Base-by-base conservation (phyloP, 2,113 vertebrate species). In the Paedocypris sp. region DNA sequence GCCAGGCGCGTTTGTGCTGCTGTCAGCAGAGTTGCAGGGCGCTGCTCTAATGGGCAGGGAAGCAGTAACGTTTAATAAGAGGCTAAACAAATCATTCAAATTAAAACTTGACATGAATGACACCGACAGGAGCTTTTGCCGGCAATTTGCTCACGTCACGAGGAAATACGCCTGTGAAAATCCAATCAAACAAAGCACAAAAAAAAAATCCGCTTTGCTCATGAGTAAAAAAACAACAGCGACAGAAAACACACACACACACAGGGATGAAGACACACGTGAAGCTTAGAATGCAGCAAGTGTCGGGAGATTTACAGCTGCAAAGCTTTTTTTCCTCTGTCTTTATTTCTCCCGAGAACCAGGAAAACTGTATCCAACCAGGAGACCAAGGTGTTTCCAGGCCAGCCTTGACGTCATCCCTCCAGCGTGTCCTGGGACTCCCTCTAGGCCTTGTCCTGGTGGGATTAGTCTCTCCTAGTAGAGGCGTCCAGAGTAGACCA, bases 11-110 rank as follows among this genome's bases (percentile, higher is more conserved):
- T 66, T 58, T 45, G 3, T 54, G 33, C 56, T 43, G 43, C 63
- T 62, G 42, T 67, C 62, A 67, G 61, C 71, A 69, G 68, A 72
- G 49, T 60, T 52, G 75, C 48, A 59, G 67, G 67, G 64, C 51
- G 51, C 62, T 53, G 53, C 47, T 48, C 58, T 66, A 66, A 72
- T 67, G 62, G 63, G 60, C 59, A 67, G 54, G 65, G 68, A 73
- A 61, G 67, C 58, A 65, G 62, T 72, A 67, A 74, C 39, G 5
- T 69, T 71, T 73, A 56, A 75, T 62, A 57, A 69, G 64, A 60
- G 53, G 35, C 49, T 39, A 75, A 57, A 67, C 60, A 76, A 70
- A 72, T 68, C 47, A 66, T 20, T 70, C 38, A 67, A 47, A 67
- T 63, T 23, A 72, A 45, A 49, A 41, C 62, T 48, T 41, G 50